Evolutionary conservation across 2,113 vertebrate species (phyloP), one percentile per base, ranked within the genome.

Genomic region (Odontesthes bonariensis): DNA sequence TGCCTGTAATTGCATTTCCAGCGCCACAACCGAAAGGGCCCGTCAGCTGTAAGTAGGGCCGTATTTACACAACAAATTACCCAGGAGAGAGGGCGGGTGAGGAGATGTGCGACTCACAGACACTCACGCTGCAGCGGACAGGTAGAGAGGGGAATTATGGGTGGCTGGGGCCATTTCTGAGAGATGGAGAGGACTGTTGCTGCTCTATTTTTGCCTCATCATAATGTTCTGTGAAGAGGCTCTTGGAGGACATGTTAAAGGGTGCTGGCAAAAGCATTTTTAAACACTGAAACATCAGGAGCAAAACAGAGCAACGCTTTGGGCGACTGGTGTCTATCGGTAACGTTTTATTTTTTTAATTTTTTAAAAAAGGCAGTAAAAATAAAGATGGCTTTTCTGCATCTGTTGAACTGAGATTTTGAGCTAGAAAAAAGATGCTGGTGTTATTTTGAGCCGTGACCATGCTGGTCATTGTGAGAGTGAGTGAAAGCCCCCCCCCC

Each of bases 21-120:
- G 89, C 60, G 61, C 83, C 76, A 82, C 88, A 85, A 90, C 91
- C 70, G 85, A 91, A 86, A 89, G 85, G 84, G 79, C 85, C 92
- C 80, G 82, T 89, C 86, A 80, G 72, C 91, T 90, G 75, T 92
- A 94, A 92, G 84, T 88, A 89, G 78, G 55, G 82, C 86, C 68
- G 77, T 94, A 93, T 94, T 93, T 93, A 91, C 91, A 90, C 88
- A 93, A 92, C 91, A 94, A 94, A 94, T 93, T 86, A 93, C 90
- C 87, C 77, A 72, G 73, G 86, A 89, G 89, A 87, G 87, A 76
- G 76, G 79, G 79, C 47, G 77, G 55, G 69, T 0, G 59, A 84
- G 55, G 69, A 69, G 82, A 75, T 53, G 40, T 56, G 76, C 66
- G 69, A 55, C 65, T 76, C 62, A 5, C 60, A 80, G 52, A 81